These are phyloP conservation scores for Philaethria dido DNA, from an alignment of 2,888 invertebrate species.

Conservation along the genomic window DNA sequence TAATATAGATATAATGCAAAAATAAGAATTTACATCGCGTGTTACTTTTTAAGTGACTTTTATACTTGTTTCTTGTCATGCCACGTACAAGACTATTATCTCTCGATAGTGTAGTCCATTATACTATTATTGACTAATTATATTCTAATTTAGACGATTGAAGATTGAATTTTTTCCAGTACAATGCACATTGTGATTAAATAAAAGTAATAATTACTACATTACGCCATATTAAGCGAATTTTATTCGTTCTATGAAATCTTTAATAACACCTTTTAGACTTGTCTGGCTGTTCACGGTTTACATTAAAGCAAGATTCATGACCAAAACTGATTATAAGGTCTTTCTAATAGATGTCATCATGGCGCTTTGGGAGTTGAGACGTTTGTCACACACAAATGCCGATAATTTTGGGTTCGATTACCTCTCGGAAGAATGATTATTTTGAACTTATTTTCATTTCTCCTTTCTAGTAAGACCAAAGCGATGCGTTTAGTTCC, in stretches of 20 bases:
- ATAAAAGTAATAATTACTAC: not conserved
- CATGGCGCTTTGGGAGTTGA: too few relatives aligned
- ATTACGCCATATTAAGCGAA: not conserved
- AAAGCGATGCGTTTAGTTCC: too few relatives aligned
- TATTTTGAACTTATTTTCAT: too few relatives aligned
- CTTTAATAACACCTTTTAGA: not conserved
- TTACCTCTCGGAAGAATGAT: too few relatives aligned
- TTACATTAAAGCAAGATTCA: not conserved
- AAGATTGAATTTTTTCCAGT: not conserved
- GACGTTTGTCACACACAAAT: too few relatives aligned
- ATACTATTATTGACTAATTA: conserved; percentile 1
- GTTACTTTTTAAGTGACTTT: conserved; percentile 1
- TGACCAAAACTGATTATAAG: too few relatives aligned
- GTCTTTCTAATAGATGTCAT: too few relatives aligned
- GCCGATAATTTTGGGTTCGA: too few relatives aligned
- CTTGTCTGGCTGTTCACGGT: not conserved
- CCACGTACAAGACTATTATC: not conserved
- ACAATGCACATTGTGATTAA: not conserved
- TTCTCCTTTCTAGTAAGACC: too few relatives aligned
- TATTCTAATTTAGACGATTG: conserved; percentile 1
- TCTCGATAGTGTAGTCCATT: not conserved
- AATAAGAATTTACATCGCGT: not conserved
- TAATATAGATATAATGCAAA: not conserved
- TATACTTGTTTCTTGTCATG: conserved; percentile 1
- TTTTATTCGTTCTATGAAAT: not conserved